phyloP scores from a whole-genome alignment of 2,888 invertebrate genomes.

The Heliconius sara region DNA sequence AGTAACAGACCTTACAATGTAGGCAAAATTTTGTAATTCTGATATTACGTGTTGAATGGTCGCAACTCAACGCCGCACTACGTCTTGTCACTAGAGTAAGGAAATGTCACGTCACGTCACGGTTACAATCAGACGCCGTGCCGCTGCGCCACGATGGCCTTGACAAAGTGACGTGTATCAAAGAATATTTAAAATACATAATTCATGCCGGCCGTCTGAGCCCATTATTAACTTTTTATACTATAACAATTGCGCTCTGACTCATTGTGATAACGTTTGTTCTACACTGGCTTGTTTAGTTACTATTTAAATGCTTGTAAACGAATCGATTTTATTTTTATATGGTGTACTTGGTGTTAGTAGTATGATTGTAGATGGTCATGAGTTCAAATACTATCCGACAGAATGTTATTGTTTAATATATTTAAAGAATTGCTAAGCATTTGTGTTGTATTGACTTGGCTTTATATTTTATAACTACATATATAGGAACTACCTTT shows the following conservation, averaged over 20 bases:
- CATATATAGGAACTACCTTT: no score
- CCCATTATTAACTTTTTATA: slow-evolving; percentile 38
- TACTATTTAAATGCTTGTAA: not conserved
- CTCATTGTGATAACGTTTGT: slow-evolving; percentile 12
- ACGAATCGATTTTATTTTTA: not conserved
- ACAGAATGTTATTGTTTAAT: not conserved
- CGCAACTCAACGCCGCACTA: not conserved
- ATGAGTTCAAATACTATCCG: not conserved
- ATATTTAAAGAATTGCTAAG: not conserved
- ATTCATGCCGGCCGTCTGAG: slow-evolving; percentile 48
- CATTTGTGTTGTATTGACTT: no score
- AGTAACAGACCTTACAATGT: no score
- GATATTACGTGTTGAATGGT: no score
- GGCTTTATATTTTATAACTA: no score
- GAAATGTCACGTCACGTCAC: not conserved
- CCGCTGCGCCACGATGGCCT: not conserved
- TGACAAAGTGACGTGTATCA: slow-evolving; percentile 33
- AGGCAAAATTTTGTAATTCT: no score
- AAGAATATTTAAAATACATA: slow-evolving; percentile 47
- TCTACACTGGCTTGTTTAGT: slow-evolving; percentile 7
- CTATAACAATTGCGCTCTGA: slow-evolving; percentile 37
- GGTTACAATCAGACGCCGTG: not conserved
- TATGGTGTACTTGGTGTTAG: not conserved
- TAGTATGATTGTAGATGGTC: not conserved
- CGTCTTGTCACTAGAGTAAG: not conserved